A percentile compares a stretch with the other conserved stretches of the same genome.
Evolutionary conservation across 2,888 invertebrate species (phyloP).

Genomic region (Geophilus truncorum): DNA sequence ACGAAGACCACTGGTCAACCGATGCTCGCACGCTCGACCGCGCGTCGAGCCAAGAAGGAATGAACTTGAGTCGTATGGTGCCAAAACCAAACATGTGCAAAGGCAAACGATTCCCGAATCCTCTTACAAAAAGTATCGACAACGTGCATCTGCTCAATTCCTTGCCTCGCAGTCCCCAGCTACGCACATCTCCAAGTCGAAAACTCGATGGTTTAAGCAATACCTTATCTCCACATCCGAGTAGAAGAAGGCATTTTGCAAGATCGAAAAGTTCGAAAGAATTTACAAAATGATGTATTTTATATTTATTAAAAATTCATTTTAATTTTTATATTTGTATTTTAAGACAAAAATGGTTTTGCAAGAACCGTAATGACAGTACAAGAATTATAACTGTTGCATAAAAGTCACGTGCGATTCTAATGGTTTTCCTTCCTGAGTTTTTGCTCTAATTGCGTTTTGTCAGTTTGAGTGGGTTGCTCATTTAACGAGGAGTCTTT

Average conservation of each 20-base stretch:
- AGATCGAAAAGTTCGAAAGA: neutral
- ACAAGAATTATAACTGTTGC: neutral
- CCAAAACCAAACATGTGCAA: constrained; percentile 13
- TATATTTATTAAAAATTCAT: neutral
- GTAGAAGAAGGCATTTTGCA: neutral
- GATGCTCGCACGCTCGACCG: constrained; percentile 6
- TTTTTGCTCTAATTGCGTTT: constrained; percentile 30
- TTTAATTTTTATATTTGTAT: neutral
- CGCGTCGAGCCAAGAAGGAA: constrained; percentile 10
- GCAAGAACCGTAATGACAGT: too few species aligned
- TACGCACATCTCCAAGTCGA: neutral
- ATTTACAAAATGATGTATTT: neutral
- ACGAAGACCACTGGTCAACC: constrained; percentile 18
- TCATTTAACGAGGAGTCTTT: constrained; percentile 19
- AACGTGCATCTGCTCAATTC: constrained; percentile 28
- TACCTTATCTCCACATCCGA: neutral
- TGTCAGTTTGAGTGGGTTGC: constrained; percentile 25
- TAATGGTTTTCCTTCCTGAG: constrained; percentile 32
- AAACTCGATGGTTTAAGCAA: neutral
- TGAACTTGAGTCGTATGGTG: constrained; percentile 1
- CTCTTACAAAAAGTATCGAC: constrained; percentile 29
- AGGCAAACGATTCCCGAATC: neutral
- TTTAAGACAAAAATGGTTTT: too few species aligned
- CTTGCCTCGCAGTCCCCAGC: neutral
- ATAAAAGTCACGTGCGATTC: constrained; percentile 14